phyloP scores from a whole-genome alignment of 2,888 invertebrate species.

The Drosophila acutilabella region DNA sequence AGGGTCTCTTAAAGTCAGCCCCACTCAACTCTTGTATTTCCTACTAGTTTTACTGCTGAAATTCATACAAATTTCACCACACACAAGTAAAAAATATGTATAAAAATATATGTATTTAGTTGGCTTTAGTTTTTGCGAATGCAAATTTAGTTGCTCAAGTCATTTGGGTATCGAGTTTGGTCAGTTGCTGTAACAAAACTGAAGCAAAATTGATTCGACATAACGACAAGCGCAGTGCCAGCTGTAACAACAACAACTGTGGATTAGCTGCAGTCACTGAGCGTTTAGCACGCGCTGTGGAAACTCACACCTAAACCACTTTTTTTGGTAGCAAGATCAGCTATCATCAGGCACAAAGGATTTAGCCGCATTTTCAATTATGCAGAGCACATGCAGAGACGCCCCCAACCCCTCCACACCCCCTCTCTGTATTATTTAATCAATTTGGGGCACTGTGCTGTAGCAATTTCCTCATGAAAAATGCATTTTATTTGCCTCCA shows the following conservation, averaged over 20 bases:
- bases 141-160: constrained; percentile 74
- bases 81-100: constrained; percentile 25
- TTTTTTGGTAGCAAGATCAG: constrained; percentile 38
- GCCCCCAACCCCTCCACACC: not conserved
- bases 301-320: not conserved
- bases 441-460: constrained; percentile 46
- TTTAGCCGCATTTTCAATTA: constrained; percentile 61
- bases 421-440: constrained; percentile 64
- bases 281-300: constrained; percentile 46
- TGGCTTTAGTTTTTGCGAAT: constrained; percentile 40
- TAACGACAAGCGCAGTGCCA: constrained; percentile 53
- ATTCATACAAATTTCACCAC: constrained; percentile 58
- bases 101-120: constrained; percentile 11
- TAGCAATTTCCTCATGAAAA: constrained; percentile 70
- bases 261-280: constrained; percentile 23
- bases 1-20: too few relatives aligned
- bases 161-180: constrained; percentile 60
- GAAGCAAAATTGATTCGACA: constrained; percentile 73
- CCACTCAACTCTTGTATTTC: too few relatives aligned
- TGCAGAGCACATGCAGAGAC: not conserved
- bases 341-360: constrained; percentile 59
- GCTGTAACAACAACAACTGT: constrained; percentile 18
- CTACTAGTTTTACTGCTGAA: constrained; percentile 15
- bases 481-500: constrained; percentile 72
- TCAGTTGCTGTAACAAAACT: constrained; percentile 50